Evolutionary conservation across 2,797 vertebrate genomes (phyloP).

Genomic region (Pagetopsis macropterus): DNA sequence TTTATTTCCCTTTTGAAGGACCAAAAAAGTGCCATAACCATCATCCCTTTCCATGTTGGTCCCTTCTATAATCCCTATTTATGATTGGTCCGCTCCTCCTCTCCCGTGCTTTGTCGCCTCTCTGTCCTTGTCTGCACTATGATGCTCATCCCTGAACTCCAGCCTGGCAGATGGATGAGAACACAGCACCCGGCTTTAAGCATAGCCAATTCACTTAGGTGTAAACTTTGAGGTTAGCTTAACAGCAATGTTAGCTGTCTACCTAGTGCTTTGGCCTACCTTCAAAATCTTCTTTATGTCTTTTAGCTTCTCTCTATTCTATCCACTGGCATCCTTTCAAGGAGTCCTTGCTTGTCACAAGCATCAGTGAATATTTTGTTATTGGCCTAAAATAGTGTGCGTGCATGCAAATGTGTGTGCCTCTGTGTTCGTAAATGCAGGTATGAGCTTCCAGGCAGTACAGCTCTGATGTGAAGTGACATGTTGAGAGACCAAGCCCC

Average conservation of each 20-base stretch:
- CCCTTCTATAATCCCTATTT: neutral
- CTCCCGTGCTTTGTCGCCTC: neutral
- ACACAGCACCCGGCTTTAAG: constrained; percentile 25
- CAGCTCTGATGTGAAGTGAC: constrained; percentile 72
- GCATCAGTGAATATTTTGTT: constrained; percentile 7
- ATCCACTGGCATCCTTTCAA: constrained; percentile 46
- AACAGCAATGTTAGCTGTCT: constrained; percentile 10
- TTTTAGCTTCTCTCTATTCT: constrained; percentile 14
- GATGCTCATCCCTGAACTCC: constrained; percentile 40
- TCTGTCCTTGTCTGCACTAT: constrained; percentile 17
- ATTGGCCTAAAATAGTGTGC: constrained; percentile 10
- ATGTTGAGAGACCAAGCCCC: constrained; percentile 64
- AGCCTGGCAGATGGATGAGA: constrained; percentile 44
- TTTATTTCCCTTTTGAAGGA: neutral
- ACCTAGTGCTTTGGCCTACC: constrained; percentile 8
- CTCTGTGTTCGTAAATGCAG: constrained; percentile 62
- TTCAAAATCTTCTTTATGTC: constrained; percentile 21
- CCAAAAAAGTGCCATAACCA: neutral
- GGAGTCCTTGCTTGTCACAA: constrained; percentile 43
- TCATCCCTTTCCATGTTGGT: neutral
- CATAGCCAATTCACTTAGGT: constrained; percentile 42
- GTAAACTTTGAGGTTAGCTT: constrained; percentile 43
- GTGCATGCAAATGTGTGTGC: constrained; percentile 32
- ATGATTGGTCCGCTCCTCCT: neutral
- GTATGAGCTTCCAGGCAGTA: constrained; percentile 60